phyloP scores from a whole-genome alignment of 2,888 invertebrate genomes.

The Ypsolopha sequella region DNA sequence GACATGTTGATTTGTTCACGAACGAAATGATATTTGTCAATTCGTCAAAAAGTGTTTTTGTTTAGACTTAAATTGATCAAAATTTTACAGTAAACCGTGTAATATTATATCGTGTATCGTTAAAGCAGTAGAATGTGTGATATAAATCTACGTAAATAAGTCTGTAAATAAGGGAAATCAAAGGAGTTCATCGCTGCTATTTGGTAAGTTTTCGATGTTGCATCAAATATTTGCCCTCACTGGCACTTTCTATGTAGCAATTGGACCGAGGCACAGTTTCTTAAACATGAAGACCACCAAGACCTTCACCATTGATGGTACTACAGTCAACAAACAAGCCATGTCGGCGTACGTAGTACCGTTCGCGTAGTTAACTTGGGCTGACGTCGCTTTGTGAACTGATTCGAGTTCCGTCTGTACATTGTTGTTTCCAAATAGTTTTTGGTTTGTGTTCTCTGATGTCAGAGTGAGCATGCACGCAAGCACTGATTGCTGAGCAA shows the following conservation, averaged over 20 bases:
- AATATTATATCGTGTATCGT: slow-evolving; percentile 46
- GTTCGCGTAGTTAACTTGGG: not conserved
- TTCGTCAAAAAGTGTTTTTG: slow-evolving; percentile 59
- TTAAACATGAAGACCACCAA: not conserved
- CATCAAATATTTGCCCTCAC: slow-evolving; percentile 40
- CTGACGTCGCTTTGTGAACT: not conserved
- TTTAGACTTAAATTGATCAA: slow-evolving; percentile 50
- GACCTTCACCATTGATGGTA: not conserved
- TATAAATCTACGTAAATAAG: slow-evolving; percentile 44
- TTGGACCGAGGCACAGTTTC: slow-evolving; percentile 22
- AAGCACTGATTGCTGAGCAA: slow-evolving; percentile 18
- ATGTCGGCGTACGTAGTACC: not conserved
- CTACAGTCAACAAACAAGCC: too few relatives aligned
- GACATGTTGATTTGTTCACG: slow-evolving; percentile 66
- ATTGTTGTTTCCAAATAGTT: slow-evolving; percentile 28
- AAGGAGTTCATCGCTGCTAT: slow-evolving; percentile 35
- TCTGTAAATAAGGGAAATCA: slow-evolving; percentile 35
- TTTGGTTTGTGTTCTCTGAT: slow-evolving; percentile 48
- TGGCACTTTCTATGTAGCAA: slow-evolving; percentile 37
- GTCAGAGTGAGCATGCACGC: slow-evolving; percentile 40
- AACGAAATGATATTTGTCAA: slow-evolving; percentile 57
- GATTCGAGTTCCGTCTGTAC: not conserved
- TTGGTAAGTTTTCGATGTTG: slow-evolving; percentile 56
- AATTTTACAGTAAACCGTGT: slow-evolving; percentile 50
- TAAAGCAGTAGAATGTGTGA: slow-evolving; percentile 52